Evolutionary conservation across 2,797 vertebrate species (phyloP).

Genomic region (Lemur catta): DNA sequence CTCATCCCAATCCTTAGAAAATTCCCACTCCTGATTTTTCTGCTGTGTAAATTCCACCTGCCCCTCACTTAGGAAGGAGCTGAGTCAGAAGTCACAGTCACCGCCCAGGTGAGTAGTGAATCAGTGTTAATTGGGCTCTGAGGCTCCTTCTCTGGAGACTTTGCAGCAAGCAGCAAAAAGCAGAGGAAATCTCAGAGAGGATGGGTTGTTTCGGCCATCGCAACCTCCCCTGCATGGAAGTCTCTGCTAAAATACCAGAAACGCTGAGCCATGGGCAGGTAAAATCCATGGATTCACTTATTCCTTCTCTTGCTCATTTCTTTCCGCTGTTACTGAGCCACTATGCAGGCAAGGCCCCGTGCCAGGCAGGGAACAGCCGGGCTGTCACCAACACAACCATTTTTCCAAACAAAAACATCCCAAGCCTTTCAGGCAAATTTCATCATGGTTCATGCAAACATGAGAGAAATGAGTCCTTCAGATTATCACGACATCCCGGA

Average conservation of each 20-base stretch:
- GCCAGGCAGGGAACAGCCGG: neutral
- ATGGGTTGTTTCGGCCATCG: neutral
- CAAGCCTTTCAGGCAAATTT: neutral
- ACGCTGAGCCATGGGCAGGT: neutral
- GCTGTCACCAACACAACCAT: neutral
- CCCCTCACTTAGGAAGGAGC: neutral
- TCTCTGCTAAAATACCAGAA: neutral
- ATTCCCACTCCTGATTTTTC: neutral
- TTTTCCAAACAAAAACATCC: neutral
- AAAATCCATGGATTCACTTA: neutral
- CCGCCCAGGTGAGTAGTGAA: neutral
- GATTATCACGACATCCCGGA: neutral
- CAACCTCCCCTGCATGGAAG: neutral
- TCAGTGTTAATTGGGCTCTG: neutral
- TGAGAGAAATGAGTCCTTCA: neutral
- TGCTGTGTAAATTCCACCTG: neutral
- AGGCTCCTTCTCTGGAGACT: neutral
- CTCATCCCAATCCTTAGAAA: neutral
- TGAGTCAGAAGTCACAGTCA: neutral
- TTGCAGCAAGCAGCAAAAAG: neutral
- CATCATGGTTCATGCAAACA: neutral
- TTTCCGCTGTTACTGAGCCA: neutral
- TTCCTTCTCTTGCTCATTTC: neutral
- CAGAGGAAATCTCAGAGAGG: neutral
- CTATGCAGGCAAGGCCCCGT: neutral